Base-by-base conservation (phyloP, 2,113 vertebrate genomes). In the Pyrgilauda ruficollis region DNA sequence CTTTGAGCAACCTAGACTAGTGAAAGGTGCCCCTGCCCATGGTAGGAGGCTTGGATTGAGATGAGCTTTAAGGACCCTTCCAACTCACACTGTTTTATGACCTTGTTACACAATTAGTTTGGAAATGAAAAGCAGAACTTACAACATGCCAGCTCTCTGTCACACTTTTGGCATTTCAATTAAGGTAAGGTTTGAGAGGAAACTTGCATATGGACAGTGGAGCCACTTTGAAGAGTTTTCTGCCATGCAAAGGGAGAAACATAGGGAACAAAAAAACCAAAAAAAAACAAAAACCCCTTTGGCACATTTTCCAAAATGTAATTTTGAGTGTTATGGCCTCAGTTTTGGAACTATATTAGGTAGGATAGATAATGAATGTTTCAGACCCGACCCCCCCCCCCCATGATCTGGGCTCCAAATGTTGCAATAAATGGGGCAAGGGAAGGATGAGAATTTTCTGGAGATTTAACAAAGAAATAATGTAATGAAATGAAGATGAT, bases 301-400 rank as follows among this genome's bases (percentile, higher is more conserved):
- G 13, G 19, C 14, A 33, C 3, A 11, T 79, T 79, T 79, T 20
- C 28, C 10, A 56, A 50, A 9, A 21, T 5, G 3, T 14, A 47
- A 30, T 43, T 92, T 79, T 81, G 35, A 49, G 14, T 44, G 43
- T 11, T 21, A 33, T 46, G n/a, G 33, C 13, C 28, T 80, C 49
- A 55, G 2, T 43, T 90, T 93, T n/a, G 39, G 23, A 66, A 79
- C 75, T 81, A 20, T 15, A 3, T 30, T 89, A 11, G 1, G 37
- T 56, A n/a, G 0, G 0, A 21, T 15, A 8, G 39, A 56, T 49
- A 76, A 26, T 10, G 22, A 53, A 73, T 41, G 50, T 70, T 88
- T 89, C 50, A 85, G 83, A 55, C 0, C 5, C 7, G 8, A 7
- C 37, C 37, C 37, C 37, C 37, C 37, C 37, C 37, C 37, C 37